Percentiles rank a stretch among this genome's conserved stretches.
Conservation (phyloP, 2,113 vertebrate genomes). For the Sander vitreus region DNA sequence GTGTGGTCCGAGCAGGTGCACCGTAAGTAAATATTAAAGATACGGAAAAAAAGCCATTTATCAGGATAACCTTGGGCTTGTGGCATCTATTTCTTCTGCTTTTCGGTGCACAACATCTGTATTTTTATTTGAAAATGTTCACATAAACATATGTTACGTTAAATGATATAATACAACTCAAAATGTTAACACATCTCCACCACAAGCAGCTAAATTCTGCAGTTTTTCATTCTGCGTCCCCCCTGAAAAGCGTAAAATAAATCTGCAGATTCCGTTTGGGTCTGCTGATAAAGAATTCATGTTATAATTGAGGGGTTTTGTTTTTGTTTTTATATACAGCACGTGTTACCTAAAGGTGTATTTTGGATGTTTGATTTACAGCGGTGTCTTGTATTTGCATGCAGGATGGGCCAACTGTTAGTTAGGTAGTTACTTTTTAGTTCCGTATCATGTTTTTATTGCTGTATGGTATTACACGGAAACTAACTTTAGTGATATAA, state of each 20-base stretch:
- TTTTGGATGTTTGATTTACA: background rate
- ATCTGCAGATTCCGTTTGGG: too few species aligned
- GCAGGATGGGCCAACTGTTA: background rate
- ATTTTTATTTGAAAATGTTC: background rate
- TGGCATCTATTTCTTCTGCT: background rate
- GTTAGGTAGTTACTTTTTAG: background rate
- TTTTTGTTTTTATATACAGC: background rate
- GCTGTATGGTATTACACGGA: background rate
- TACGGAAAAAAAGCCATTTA: background rate
- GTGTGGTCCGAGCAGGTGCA: too few species aligned
- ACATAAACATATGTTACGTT: background rate
- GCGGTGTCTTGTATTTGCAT: background rate
- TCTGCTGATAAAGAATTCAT: background rate
- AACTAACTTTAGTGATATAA: background rate
- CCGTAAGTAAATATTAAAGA: too few species aligned
- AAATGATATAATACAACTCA: background rate
- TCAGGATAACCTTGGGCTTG: background rate
- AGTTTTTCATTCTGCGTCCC: too few species aligned
- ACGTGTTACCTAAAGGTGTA: background rate
- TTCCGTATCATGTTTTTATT: background rate
- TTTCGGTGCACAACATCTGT: background rate
- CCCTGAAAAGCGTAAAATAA: too few species aligned
- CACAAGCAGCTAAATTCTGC: too few species aligned
- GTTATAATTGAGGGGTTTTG: background rate
- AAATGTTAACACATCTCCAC: too few species aligned